Percentiles rank a stretch among this genome's conserved stretches.
Conservation (phyloP, 2,888 invertebrate species). For the Phortica okadai region DNA sequence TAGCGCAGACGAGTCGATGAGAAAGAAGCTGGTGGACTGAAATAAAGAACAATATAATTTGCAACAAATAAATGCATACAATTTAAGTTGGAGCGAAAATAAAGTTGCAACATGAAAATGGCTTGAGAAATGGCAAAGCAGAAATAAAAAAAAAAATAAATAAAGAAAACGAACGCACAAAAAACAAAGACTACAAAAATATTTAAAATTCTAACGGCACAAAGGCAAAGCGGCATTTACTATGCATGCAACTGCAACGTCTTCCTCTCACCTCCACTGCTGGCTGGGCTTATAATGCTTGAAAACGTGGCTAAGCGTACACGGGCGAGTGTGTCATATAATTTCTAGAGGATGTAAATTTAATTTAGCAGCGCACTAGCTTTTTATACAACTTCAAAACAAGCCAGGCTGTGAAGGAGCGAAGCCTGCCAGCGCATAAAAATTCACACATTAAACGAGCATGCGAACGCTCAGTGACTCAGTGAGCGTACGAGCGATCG, state of each 20-base stretch:
- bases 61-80: not conserved
- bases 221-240: no score
- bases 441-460: constrained; percentile 64
- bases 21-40: constrained; percentile 24
- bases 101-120: not conserved
- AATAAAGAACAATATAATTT: constrained; percentile 8
- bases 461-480: not conserved
- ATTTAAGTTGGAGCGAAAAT: not conserved
- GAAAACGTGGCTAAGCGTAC: no score
- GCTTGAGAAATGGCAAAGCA: not conserved
- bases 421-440: constrained; percentile 69
- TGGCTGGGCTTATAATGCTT: no score
- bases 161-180: constrained; percentile 5
- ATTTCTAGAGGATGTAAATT: constrained; percentile 67
- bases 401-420: constrained; percentile 6
- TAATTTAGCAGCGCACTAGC: constrained; percentile 62
- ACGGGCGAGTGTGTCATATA: no score
- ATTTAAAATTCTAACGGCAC: no score
- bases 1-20: not conserved
- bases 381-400: constrained; percentile 52
- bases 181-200: no score
- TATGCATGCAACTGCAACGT: no score
- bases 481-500: not conserved
- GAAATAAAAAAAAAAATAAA: not conserved
- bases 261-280: no score